Base-by-base conservation (phyloP, 1,140 invertebrate species). In the Monomorium pharaonis region DNA sequence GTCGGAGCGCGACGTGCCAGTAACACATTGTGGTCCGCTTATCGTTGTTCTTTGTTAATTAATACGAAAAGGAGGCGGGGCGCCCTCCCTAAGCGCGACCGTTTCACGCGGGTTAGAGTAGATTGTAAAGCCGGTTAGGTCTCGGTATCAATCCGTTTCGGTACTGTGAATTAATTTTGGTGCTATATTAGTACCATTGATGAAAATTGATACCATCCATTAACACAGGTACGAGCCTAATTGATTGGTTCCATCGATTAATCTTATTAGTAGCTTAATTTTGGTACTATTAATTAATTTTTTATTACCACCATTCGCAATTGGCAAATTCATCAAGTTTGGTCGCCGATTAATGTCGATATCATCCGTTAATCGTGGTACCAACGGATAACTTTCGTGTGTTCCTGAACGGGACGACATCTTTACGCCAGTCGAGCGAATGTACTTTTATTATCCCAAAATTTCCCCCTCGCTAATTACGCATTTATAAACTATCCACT, bases 1-100 rank as follows among this genome's bases (percentile, higher is more conserved):
- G 18, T 78, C 51, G 44, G 5, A 42, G 30, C 60, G 60, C 60
- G 60, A 78, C 60, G 30, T 54, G 63, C 33, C 63, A 10, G 47
- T 69, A 69, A 69, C 77, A 54, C 49, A 80, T 69, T 80, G 62
- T 80, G 77, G 77, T 80, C 77, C 77, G 63, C 62, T 80, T 80
- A 51, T 80, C 76, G 76, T 80, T 80, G 62, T 54, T 80, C 47
- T 69, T 80, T 37, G 63, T 67, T 80, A 44, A 49, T 37, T 33
- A 37, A 80, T 69, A 27, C 30, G 21, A 54, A n/a, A 69, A 12
- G 12, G 49, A 69, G 77, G 21, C 30, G 62, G 44, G 21, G 58
- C n/a, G 3, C 30, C 33, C 51, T 37, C 76, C 33, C 54, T 27
- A 14, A 14, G 47, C 33, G 47, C n/a, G n/a, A n/a, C n/a, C 47